Conservation (phyloP, 2,888 invertebrate species). For the Campoletis raptor region DNA sequence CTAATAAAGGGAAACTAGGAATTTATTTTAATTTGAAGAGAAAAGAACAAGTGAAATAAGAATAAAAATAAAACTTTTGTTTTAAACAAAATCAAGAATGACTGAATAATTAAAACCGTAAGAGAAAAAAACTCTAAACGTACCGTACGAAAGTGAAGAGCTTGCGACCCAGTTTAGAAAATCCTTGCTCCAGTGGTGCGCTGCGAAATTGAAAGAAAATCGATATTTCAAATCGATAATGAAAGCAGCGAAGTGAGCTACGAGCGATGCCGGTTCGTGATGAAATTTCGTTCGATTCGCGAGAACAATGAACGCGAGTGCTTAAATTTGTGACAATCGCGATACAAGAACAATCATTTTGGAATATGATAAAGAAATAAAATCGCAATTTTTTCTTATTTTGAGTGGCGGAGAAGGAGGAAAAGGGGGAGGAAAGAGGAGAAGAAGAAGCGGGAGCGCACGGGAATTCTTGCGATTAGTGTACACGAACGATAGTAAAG, state of each 20-base stretch:
- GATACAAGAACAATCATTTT: not conserved
- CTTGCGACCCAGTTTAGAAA: not conserved
- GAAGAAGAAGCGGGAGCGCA: slow-evolving; percentile 15
- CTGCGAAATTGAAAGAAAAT: not conserved
- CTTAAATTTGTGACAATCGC: not conserved
- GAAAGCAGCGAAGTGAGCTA: not conserved
- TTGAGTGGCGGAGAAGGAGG: not conserved
- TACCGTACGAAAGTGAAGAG: slow-evolving; percentile 11
- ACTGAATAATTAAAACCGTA: not conserved
- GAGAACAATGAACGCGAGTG: not conserved
- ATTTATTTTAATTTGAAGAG: not conserved
- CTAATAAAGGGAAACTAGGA: too few species aligned
- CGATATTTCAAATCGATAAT: slow-evolving; percentile 11
- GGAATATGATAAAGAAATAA: not conserved
- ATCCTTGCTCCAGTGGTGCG: not conserved
- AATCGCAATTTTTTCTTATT: not conserved
- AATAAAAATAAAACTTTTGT: not conserved
- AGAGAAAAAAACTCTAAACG: slow-evolving; percentile 3
- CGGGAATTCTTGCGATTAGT: slow-evolving; percentile 55
- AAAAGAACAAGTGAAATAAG: not conserved
- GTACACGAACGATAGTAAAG: slow-evolving; percentile 32
- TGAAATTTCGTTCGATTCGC: slow-evolving; percentile 1
- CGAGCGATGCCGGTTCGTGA: not conserved
- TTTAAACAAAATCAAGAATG: not conserved
- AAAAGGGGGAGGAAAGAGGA: not conserved